phyloP scores from a whole-genome alignment of 2,797 vertebrate genomes.

The Anas georgica region DNA sequence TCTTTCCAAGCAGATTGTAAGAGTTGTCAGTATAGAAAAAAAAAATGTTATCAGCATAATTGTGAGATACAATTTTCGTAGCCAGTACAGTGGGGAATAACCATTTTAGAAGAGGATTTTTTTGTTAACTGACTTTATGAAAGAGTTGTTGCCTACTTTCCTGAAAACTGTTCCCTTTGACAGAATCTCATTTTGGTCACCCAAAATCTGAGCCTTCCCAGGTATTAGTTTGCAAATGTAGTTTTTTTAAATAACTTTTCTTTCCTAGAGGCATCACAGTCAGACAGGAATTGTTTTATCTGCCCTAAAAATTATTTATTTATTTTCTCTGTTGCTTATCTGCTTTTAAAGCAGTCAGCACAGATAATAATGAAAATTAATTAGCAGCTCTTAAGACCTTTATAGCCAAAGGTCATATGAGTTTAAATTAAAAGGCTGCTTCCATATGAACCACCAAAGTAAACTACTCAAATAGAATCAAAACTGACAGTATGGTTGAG shows the following conservation, averaged over 20 bases:
- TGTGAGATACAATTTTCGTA: not conserved
- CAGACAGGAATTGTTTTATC: not conserved
- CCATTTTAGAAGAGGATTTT: not conserved
- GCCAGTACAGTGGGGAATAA: not conserved
- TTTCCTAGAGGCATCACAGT: not conserved
- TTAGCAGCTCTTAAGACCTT: not conserved
- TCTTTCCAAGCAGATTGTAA: not conserved
- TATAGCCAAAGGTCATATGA: not conserved
- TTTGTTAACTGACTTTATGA: not conserved
- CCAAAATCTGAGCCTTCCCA: not conserved
- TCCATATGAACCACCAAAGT: not conserved
- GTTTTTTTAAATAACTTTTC: not conserved
- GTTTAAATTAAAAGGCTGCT: not conserved
- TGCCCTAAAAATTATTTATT: not conserved
- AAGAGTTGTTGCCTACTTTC: not conserved
- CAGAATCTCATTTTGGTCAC: not conserved
- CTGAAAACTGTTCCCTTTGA: not conserved
- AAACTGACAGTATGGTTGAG: not conserved
- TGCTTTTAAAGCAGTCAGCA: not conserved
- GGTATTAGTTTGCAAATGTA: not conserved
- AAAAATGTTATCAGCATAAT: not conserved
- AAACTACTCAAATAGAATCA: not conserved
- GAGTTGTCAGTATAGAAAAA: not conserved
- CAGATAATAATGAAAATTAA: not conserved
- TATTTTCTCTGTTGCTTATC: not conserved